Percentiles rank a stretch among this genome's conserved stretches.
Conservation (phyloP, 2,888 invertebrate species). For the Drosophila setosimentum region DNA sequence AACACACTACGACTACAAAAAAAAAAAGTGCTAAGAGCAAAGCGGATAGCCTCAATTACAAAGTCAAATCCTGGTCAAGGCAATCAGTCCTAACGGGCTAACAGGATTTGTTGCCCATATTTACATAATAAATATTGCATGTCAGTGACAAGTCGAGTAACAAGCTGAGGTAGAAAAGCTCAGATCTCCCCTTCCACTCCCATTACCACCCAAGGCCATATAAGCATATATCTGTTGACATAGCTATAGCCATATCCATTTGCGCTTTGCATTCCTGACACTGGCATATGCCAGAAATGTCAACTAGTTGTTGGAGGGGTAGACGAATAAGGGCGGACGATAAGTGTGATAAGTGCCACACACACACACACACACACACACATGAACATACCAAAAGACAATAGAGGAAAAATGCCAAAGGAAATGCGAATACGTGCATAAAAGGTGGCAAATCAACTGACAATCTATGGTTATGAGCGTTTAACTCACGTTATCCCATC, state of each 20-base stretch:
- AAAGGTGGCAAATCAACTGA: conserved; percentile 60
- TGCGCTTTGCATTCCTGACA: conserved; percentile 61
- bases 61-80: conserved; percentile 44
- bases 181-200: conserved; percentile 3
- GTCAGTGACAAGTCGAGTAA: conserved; percentile 48
- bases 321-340: conserved; percentile 11
- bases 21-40: background rate
- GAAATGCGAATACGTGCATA: conserved; percentile 40
- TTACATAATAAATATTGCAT: conserved; percentile 77
- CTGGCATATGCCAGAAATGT: conserved; percentile 58
- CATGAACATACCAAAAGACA: conserved; percentile 4
- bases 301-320: conserved; percentile 17
- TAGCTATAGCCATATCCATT: conserved; percentile 35
- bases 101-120: conserved; percentile 71
- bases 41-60: conserved; percentile 45
- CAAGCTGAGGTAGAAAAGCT: conserved; percentile 14
- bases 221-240: background rate
- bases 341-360: conserved; percentile 59
- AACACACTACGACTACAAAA: background rate
- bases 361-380: conserved; percentile 16
- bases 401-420: conserved; percentile 15
- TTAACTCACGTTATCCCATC: conserved; percentile 44
- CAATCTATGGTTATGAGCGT: conserved; percentile 70
- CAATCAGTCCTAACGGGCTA: conserved; percentile 56
- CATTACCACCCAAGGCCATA: background rate